Evolutionary conservation across 2,797 vertebrate species (phyloP), one percentile per base, ranked within the genome.

Genomic region (Arnoldichthys spilopterus): DNA sequence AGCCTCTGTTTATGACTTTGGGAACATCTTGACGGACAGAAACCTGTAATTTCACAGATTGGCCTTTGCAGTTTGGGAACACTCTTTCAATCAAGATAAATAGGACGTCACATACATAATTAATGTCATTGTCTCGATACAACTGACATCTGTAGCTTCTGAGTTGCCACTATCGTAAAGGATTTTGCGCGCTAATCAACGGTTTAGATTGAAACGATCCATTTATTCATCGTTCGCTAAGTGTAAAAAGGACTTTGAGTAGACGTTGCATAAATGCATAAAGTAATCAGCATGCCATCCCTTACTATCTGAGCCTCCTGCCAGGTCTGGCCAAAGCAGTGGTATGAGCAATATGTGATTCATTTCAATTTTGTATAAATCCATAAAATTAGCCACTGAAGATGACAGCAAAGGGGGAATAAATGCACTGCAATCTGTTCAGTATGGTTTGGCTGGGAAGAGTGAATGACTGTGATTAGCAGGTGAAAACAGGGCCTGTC

Each of bases 31-130:
- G 45, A 80, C 24, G 24, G 76, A 77, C 70, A 72, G 72, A 37
- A 4, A 43, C 47, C 61, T 61, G 68, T 73, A 80, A 62, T 74
- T 80, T 84, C 67, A 51, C 26, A 78, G 71, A 67, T 53, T 68
- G 71, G 61, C 45, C 66, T 80, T 40, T 12, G 22, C 22, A 32
- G 26, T 63, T 69, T 47, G 9, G 49, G n/a, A 77, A 18, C 34
- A 47, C 67, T 51, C 67, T 34, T 82, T 78, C 79, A 83, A 80
- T 85, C 78, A 83, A 64, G 75, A 85, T 64, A 76, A 83, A 77
- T 53, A 24, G 15, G 20, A 72, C 51, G 32, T 47, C 22, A 53
- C 20, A 66, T 68, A 34, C 16, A 59, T 58, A 81, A 83, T 77
- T 54, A 63, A 64, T 62, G 45, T 13, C 45, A 71, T 32, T 70